Base-by-base conservation (phyloP, 2,797 vertebrate species). In the Echeneis naucrates region DNA sequence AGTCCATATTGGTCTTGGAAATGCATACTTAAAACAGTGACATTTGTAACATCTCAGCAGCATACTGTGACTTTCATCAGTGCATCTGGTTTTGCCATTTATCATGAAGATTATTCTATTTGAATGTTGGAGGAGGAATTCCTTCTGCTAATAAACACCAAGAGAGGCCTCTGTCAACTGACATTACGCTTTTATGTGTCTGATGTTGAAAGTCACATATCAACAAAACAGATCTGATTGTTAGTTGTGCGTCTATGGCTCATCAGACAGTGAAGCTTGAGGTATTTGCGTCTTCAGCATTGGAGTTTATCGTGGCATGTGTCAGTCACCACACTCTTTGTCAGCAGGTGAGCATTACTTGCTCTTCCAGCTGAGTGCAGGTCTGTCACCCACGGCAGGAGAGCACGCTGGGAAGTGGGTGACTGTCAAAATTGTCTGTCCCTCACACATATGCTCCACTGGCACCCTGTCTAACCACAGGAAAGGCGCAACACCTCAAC, bases 401-500 rank as follows among this genome's bases (percentile, higher is more conserved):
- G 77, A 77, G 64, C 81, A 83, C 58, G 48, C 80, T 38, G 80
- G 72, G 81, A 89, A 87, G 68, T 80, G 80, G 82, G 80, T 84
- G 75, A 62, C 78, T 45, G 73, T 78, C 77, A 78, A 44, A 56
- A 5, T 60, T n/a, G 51, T 81, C 83, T 87, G 79, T 77, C 77
- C 69, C 55, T 54, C 33, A 26, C 72, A 74, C 77, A 81, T 84
- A 76, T 86, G 84, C 65, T 75, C 64, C 75, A 55, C 17, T 74
- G 42, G 61, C 50, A 10, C 64, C 51, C 11, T 5, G 32, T 77
- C 77, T 60, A 33, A 55, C 79, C 60, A 17, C 11, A 44, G 75
- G 81, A 70, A 47, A 80, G 8, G 9, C 53, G 6, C 42, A 72
- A 84, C 76, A 77, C 61, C 55, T 57, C 17, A 0, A 73, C 71